A percentile compares a stretch with the other conserved stretches of the same genome.
Conservation (phyloP, 2,113 vertebrate species). For the Trogon melanurus region DNA sequence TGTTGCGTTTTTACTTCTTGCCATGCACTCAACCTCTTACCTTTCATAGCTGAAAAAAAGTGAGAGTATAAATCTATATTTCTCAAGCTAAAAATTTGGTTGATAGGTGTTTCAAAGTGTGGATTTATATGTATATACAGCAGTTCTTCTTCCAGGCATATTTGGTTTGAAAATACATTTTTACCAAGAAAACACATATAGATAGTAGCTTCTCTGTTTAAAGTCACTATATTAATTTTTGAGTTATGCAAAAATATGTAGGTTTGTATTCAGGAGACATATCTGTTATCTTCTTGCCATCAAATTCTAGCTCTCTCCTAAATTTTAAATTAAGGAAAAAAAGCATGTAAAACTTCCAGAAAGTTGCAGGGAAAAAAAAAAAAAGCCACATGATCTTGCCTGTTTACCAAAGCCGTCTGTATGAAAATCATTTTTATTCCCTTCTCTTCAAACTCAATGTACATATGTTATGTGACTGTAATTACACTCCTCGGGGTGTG, state of each 20-base stretch:
- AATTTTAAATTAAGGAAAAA: constrained; percentile 16
- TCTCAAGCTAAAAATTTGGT: not conserved
- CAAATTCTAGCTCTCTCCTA: not conserved
- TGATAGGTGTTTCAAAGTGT: not conserved
- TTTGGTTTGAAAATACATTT: not conserved
- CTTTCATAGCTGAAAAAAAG: not conserved
- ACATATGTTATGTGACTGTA: constrained; percentile 59
- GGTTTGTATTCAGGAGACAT: constrained; percentile 28
- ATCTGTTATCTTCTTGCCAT: not conserved
- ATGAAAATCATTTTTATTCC: constrained; percentile 67
- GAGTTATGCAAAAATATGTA: not conserved
- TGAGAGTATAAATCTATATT: not conserved
- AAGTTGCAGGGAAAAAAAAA: constrained; percentile 18
- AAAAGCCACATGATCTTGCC: not conserved
- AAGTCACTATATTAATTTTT: not conserved
- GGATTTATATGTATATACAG: not conserved
- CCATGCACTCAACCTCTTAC: not conserved
- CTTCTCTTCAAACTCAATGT: constrained; percentile 49
- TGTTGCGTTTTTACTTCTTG: not conserved
- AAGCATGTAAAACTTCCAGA: not conserved
- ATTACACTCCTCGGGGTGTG: constrained; percentile 66
- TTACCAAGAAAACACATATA: not conserved
- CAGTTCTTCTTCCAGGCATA: not conserved
- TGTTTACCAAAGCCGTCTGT: constrained; percentile 48
- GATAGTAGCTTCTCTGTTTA: constrained; percentile 9